Evolutionary conservation across 2,113 vertebrate species (phyloP).

Genomic region (Pangasianodon gigas): DNA sequence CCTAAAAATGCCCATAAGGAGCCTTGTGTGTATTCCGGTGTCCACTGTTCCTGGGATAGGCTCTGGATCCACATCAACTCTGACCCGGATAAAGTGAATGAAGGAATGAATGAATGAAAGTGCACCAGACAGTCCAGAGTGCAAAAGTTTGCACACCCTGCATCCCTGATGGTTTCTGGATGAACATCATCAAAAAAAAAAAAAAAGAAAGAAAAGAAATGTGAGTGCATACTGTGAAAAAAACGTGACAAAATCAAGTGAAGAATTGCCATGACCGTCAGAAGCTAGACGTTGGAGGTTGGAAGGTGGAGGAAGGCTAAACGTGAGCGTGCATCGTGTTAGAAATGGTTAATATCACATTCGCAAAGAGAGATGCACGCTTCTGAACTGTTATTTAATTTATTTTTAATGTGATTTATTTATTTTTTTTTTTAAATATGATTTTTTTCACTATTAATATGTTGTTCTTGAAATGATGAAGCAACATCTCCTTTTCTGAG

Average conservation of each 20-base stretch:
- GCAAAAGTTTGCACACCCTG: background rate
- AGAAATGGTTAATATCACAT: background rate
- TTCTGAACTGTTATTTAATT: background rate
- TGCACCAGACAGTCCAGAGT: background rate
- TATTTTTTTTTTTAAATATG: background rate
- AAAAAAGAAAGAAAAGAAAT: background rate
- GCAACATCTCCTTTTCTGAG: background rate
- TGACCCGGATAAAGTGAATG: background rate
- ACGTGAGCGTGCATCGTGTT: background rate
- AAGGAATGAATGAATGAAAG: background rate
- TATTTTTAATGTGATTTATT: background rate
- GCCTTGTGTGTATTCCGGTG: background rate
- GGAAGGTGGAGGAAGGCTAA: background rate
- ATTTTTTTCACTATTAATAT: background rate
- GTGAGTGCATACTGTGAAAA: background rate
- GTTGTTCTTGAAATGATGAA: background rate
- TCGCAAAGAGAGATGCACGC: background rate
- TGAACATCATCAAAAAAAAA: background rate
- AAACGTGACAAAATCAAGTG: too few species aligned
- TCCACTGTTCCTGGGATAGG: background rate
- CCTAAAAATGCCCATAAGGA: background rate
- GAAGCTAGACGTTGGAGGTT: background rate
- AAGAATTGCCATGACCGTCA: too few species aligned
- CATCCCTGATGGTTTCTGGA: background rate
- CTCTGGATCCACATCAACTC: background rate